Conservation (phyloP, 2,888 invertebrate species). For the Cheilosia soror region DNA sequence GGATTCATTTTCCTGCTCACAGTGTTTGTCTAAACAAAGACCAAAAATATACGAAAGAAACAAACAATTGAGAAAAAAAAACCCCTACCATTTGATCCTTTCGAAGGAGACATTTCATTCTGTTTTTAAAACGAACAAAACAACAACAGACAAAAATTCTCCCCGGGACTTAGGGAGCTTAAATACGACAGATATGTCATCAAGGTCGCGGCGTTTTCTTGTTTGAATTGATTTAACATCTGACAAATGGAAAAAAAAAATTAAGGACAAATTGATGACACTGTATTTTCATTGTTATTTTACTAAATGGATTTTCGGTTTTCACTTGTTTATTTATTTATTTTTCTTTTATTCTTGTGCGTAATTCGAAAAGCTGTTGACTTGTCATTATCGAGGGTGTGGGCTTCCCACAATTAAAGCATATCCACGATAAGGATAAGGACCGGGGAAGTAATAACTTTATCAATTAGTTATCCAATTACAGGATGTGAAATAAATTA, state of each 20-base stretch:
- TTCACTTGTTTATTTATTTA: constrained; percentile 31
- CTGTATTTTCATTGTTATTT: constrained; percentile 9
- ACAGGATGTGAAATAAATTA: constrained; percentile 7
- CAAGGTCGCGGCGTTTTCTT: constrained; percentile 19
- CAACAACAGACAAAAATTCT: background rate
- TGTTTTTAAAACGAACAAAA: constrained; percentile 22
- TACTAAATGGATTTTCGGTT: constrained; percentile 43
- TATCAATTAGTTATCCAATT: constrained; percentile 44
- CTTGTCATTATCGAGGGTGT: background rate
- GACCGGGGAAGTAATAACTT: constrained; percentile 4
- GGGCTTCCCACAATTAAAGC: background rate
- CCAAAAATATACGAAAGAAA: constrained; percentile 2
- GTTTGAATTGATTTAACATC: constrained; percentile 2
- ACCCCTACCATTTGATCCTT: constrained; percentile 12
- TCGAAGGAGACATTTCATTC: background rate
- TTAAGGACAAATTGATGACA: constrained; percentile 48
- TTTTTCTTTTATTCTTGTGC: background rate
- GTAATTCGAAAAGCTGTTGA: background rate
- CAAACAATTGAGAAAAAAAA: constrained; percentile 39
- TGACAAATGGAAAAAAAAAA: constrained; percentile 29
- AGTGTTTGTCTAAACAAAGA: constrained; percentile 25
- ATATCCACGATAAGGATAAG: background rate
- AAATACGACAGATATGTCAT: constrained; percentile 26
- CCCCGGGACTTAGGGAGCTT: constrained; percentile 12
- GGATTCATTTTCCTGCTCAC: background rate